Evolutionary conservation across 2,113 vertebrate species (phyloP).

Genomic region (Plectropomus leopardus): DNA sequence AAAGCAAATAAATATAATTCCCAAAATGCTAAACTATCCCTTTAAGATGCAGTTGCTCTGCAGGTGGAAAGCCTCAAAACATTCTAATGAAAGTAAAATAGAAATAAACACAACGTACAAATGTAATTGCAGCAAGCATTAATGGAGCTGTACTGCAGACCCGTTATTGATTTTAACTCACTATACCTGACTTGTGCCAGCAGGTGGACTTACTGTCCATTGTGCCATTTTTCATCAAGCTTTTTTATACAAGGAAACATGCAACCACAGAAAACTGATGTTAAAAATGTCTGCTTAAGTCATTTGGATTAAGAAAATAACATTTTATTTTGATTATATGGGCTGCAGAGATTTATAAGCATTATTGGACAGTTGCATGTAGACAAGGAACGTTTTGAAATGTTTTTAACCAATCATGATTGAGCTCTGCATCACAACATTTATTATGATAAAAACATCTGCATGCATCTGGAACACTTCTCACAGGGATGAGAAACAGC

Average conservation of each 20-base stretch:
- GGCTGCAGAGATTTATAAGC: background rate
- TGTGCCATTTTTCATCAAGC: slow-evolving; percentile 1
- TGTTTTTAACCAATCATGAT: background rate
- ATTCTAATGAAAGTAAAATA: background rate
- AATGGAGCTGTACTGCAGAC: background rate
- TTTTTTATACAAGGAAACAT: background rate
- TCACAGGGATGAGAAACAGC: slow-evolving; percentile 1
- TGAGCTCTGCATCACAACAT: background rate
- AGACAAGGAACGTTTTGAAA: background rate
- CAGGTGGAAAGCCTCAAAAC: background rate
- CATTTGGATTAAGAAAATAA: background rate
- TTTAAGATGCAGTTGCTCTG: background rate
- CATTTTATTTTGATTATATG: background rate
- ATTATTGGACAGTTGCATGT: background rate
- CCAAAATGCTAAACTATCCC: background rate
- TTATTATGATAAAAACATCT: slow-evolving; percentile 7
- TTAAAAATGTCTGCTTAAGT: background rate
- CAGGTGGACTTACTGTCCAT: background rate
- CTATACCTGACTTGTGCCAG: background rate
- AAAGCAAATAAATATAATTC: background rate
- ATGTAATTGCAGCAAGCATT: slow-evolving; percentile 12
- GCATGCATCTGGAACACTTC: slow-evolving; percentile 3
- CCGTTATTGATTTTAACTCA: slow-evolving; percentile 35
- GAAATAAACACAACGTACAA: background rate
- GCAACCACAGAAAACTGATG: background rate